phyloP scores from a whole-genome alignment of 2,797 vertebrate species.

The Melanogrammus aeglefinus region DNA sequence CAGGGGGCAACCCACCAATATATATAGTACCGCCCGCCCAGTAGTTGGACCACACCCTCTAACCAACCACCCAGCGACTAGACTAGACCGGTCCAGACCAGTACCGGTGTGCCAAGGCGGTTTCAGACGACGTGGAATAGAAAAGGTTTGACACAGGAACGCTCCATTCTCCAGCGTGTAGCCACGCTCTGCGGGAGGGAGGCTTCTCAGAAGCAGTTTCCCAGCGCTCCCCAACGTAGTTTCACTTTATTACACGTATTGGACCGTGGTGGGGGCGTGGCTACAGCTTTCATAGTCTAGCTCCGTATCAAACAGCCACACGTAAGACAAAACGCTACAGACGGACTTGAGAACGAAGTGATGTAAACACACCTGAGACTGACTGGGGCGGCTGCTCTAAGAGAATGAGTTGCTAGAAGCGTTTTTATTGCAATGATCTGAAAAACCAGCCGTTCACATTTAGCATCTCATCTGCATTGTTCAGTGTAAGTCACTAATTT shows the following conservation, averaged over 20 bases:
- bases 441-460: slow-evolving; percentile 1
- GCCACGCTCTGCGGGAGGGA: background rate
- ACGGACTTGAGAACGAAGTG: slow-evolving; percentile 32
- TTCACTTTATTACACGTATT: background rate
- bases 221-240: background rate
- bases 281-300: slow-evolving; percentile 72
- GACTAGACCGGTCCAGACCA: background rate
- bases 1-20: background rate
- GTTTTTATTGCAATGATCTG: slow-evolving; percentile 7
- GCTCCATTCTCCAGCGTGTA: background rate
- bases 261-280: slow-evolving; percentile 1
- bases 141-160: background rate
- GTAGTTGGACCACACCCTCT: background rate
- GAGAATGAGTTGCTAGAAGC: slow-evolving; percentile 16
- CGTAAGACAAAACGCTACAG: slow-evolving; percentile 1
- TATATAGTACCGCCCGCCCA: background rate
- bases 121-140: background rate
- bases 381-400: slow-evolving; percentile 18
- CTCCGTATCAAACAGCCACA: slow-evolving; percentile 33
- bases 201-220: slow-evolving; percentile 1
- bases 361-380: slow-evolving; percentile 72
- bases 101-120: background rate
- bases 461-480: background rate
- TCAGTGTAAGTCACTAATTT: background rate
- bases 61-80: background rate